These are phyloP conservation scores for Chrysemys picta DNA, from an alignment of 2,113 vertebrate genomes.

Conservation along the genomic window DNA sequence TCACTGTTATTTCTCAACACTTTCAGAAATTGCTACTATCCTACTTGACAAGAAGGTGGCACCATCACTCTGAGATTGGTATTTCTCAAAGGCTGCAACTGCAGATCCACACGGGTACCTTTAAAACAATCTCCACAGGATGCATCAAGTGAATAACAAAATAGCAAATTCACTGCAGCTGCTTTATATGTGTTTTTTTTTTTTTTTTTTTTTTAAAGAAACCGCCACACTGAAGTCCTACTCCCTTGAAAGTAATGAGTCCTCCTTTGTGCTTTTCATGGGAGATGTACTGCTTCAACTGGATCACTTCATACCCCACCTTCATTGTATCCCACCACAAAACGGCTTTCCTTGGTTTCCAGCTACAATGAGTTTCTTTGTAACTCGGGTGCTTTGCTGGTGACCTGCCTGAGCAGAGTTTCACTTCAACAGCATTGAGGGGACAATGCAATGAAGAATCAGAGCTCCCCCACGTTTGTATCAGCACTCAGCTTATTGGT, in stretches of 20 bases:
- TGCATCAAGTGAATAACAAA: constrained; percentile 34
- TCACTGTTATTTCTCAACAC: background rate
- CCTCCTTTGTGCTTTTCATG: background rate
- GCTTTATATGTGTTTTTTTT: constrained; percentile 7
- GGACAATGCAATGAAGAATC: accelerated
- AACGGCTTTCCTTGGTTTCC: background rate
- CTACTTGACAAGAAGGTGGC: constrained; percentile 66
- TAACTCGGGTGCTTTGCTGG: background rate
- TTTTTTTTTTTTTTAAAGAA: background rate
- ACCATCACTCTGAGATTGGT: constrained; percentile 38
- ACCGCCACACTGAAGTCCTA: background rate
- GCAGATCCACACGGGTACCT: background rate
- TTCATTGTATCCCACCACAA: background rate
- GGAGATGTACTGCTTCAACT: background rate
- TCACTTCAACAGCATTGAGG: background rate
- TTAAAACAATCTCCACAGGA: background rate
- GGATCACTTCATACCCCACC: background rate
- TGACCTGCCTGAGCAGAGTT: background rate
- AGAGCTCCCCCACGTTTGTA: accelerated
- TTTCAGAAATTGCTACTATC: background rate
- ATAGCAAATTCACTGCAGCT: constrained; percentile 58
- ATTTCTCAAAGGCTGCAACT: accelerated
- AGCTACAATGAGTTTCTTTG: background rate
- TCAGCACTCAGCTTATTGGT: accelerated
- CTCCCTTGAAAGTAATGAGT: background rate